Evolutionary conservation across 2,797 vertebrate genomes (phyloP).

Genomic region (Hylomyscus alleni): DNA sequence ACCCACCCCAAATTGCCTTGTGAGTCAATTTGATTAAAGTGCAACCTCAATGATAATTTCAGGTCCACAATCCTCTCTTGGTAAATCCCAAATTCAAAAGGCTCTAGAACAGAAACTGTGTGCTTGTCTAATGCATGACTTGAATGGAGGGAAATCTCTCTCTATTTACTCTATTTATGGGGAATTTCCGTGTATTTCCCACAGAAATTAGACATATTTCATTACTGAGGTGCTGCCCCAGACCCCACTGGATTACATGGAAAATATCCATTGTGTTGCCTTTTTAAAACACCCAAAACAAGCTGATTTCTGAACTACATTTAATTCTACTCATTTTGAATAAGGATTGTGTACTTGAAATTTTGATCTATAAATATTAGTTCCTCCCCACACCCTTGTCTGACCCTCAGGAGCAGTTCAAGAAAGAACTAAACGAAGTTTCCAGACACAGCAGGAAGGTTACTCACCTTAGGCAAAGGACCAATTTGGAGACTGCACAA

Average conservation of each 20-base stretch:
- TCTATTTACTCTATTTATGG: constrained; percentile 45
- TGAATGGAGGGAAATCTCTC: background rate
- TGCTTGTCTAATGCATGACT: constrained; percentile 20
- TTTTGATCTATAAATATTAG: constrained; percentile 60
- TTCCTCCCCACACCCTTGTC: constrained; percentile 11
- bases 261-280: background rate
- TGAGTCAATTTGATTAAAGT: constrained; percentile 68
- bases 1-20: background rate
- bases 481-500: constrained; percentile 65
- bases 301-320: constrained; percentile 62
- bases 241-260: background rate
- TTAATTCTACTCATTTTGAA: constrained; percentile 28
- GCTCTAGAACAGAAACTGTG: constrained; percentile 23
- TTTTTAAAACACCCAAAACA: constrained; percentile 35
- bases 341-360: constrained; percentile 53
- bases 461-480: constrained; percentile 75
- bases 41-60: constrained; percentile 61
- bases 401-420: constrained; percentile 4
- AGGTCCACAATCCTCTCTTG: constrained; percentile 49
- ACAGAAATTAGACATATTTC: constrained; percentile 56
- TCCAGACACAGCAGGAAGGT: constrained; percentile 45
- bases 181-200: constrained; percentile 32
- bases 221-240: constrained; percentile 7
- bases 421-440: constrained; percentile 55
- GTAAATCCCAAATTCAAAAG: constrained; percentile 6